Percentiles rank a stretch among this genome's conserved stretches.
Evolutionary conservation across 2,113 vertebrate genomes (phyloP).

Genomic region (rat (Rattus norvegicus)): DNA sequence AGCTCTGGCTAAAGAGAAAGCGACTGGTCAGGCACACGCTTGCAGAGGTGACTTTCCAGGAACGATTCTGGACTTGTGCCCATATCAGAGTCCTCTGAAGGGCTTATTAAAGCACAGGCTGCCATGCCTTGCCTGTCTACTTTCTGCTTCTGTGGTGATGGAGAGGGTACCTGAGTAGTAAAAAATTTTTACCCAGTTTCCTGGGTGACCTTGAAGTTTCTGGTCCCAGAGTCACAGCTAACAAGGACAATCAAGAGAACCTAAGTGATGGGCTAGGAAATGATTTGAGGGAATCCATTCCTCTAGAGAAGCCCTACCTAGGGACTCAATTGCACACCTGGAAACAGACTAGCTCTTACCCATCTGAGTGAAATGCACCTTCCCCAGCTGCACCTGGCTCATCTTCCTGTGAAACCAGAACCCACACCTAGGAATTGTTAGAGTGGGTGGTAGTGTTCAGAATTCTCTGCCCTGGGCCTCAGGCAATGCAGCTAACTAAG

Average conservation of each 20-base stretch:
- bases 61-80: background rate
- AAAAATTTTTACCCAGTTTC: no score
- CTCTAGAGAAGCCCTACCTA: background rate
- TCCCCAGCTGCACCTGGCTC: background rate
- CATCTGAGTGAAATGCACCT: no score
- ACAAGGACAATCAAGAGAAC: background rate
- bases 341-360: background rate
- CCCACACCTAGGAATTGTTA: background rate
- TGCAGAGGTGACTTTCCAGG: no score
- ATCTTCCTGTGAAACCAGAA: background rate
- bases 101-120: background rate
- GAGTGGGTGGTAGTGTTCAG: background rate
- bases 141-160: background rate
- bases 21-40: background rate
- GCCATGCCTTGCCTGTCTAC: background rate
- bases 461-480: background rate
- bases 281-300: background rate
- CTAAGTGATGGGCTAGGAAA: background rate
- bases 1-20: constrained; percentile 25
- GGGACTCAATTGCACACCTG: background rate
- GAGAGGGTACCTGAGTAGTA: background rate
- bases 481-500: background rate
- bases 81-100: background rate
- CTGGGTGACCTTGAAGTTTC: background rate
- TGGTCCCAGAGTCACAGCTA: background rate